phyloP scores from a whole-genome alignment of 2,797 vertebrate species.

The Danio kyathit region DNA sequence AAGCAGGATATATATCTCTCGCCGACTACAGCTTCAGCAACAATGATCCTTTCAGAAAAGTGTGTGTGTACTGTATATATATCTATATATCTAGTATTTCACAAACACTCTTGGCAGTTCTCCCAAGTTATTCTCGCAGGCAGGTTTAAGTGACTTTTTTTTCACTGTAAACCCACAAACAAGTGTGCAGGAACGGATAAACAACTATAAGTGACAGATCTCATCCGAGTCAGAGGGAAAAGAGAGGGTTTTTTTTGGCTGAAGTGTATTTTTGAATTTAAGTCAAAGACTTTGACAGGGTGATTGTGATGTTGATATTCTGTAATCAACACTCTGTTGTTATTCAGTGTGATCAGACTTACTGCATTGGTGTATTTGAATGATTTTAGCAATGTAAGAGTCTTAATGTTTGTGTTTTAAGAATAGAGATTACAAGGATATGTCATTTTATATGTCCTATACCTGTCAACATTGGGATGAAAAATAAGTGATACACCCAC shows the following conservation, averaged over 20 bases:
- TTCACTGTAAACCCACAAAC: neutral
- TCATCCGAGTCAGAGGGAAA: neutral
- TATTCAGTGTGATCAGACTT: neutral
- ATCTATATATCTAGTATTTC: constrained; percentile 27
- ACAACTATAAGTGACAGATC: constrained; percentile 9
- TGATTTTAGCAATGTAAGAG: no score
- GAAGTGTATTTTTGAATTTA: no score
- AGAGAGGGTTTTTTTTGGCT: neutral
- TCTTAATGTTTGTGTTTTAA: no score
- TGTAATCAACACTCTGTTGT: neutral
- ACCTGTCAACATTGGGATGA: no score
- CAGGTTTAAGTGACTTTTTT: constrained; percentile 2
- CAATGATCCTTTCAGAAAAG: constrained; percentile 35
- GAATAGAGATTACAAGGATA: no score
- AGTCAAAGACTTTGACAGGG: neutral
- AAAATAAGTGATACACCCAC: no score
- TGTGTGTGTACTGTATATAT: constrained; percentile 8
- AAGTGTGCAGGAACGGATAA: neutral
- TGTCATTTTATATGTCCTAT: neutral
- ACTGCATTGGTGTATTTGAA: neutral
- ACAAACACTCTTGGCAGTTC: constrained; percentile 21
- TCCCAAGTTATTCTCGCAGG: constrained; percentile 22
- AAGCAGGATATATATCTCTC: constrained; percentile 44
- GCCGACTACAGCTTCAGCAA: constrained; percentile 21
- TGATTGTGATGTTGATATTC: neutral